Percentiles rank a stretch among this genome's conserved stretches.
phyloP scores from a whole-genome alignment of 2,113 vertebrate genomes.

The Dicaeum eximium region DNA sequence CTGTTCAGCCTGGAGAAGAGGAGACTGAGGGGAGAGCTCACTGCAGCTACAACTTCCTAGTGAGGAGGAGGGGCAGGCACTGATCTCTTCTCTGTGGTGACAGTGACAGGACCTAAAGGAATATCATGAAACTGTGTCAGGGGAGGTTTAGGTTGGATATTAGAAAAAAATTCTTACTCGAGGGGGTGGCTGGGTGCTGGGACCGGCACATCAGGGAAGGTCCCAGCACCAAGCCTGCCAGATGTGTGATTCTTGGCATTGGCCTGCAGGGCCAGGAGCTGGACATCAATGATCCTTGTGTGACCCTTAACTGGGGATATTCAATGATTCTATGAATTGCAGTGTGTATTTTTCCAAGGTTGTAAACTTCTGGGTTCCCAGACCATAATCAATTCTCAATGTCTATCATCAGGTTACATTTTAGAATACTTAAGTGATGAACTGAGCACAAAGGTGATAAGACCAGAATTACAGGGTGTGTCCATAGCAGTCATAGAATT shows the following conservation, averaged over 20 bases:
- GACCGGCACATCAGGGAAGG: background rate
- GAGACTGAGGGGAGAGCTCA: background rate
- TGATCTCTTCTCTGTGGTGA: background rate
- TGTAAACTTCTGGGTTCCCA: background rate
- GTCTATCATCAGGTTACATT: background rate
- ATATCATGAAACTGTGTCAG: background rate
- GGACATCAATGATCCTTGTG: background rate
- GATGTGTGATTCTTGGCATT: background rate
- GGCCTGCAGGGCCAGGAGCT: background rate
- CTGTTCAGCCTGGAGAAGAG: background rate
- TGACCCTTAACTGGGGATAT: background rate
- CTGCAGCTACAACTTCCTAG: rapidly evolving
- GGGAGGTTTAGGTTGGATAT: background rate
- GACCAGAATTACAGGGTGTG: background rate
- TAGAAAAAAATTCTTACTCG: background rate
- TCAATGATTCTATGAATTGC: background rate
- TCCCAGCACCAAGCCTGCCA: background rate
- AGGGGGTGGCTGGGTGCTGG: background rate
- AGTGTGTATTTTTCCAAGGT: background rate
- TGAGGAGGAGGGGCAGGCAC: background rate
- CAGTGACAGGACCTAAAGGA: background rate
- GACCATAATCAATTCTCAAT: background rate
- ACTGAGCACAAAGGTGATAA: background rate
- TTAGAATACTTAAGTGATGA: background rate
- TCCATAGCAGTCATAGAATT: background rate